Base-by-base conservation (phyloP, 2,113 vertebrate genomes). In the Protomyctophum bolini region DNA sequence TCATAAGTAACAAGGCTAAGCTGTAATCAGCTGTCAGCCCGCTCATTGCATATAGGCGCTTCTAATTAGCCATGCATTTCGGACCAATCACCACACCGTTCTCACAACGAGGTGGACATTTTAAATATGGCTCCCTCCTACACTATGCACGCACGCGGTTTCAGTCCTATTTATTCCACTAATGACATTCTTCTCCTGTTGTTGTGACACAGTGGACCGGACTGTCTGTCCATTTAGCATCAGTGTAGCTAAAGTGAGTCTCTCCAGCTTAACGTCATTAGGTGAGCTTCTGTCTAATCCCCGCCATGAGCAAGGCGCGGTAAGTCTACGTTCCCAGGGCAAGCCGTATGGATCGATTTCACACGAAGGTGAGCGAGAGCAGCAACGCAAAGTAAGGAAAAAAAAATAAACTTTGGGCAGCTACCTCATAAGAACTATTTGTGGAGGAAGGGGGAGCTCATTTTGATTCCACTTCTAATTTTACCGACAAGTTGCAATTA, bases 201-300 rank as follows among this genome's bases (percentile, higher is more conserved):
- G 33, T 41, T 41, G 33, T 41, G 33, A 3, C 33, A 41, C 33
- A 41, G 33, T 41, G 33, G 50, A 52, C 9, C 50, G 50, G 50
- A 9, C 8, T 41, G 9, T 9, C 50, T 52, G 50, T 52, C 50
- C 50, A 52, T 9, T 52, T 52, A 52, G 50, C 50, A 52, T 4
- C 50, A 7, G 50, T 12, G 2, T 7, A 6, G 81, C 86, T 83
- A 86, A 86, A 87, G 83, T 85, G 82, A 88, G 84, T 88, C 88
- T 88, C 75, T 79, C 73, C 85, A 81, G 90, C 87, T 86, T 87
- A 87, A 88, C 86, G 83, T 88, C 85, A 91, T 89, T 89, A 87
- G 87, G 87, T 76, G 81, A 85, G 83, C 87, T 90, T 89, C 81
- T 74, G 80, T 55, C 86, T 89, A 90, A 90, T 90, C 90, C 88